These are phyloP conservation scores for Bombus haemorrhoidalis DNA, from an alignment of 1,140 invertebrate species.

Conservation along the genomic window DNA sequence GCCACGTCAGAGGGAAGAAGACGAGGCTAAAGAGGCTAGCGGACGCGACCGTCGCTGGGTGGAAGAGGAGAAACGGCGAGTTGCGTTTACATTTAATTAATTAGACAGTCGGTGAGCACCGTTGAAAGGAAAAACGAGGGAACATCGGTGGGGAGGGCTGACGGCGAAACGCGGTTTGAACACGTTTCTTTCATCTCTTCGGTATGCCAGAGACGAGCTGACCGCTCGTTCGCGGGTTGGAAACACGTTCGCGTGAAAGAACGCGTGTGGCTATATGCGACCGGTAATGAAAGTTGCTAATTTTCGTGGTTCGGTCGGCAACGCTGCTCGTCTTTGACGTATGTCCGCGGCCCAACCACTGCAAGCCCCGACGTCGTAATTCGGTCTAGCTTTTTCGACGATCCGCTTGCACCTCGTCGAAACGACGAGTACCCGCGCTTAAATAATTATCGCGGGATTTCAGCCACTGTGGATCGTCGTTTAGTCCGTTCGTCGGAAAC, in stretches of 20 bases:
- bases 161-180: slow-evolving; percentile 37
- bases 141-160: not conserved
- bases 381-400: slow-evolving; percentile 1
- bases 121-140: slow-evolving; percentile 39
- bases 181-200: slow-evolving; percentile 49
- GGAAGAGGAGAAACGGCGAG: not conserved
- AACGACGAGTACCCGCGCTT: not conserved
- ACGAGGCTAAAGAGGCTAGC: not conserved
- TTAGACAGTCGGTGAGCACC: slow-evolving; percentile 49
- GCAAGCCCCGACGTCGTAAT: not conserved
- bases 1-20: not conserved
- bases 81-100: slow-evolving; percentile 70
- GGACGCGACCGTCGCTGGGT: not conserved
- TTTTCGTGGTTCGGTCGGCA: slow-evolving; percentile 16
- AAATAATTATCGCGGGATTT: slow-evolving; percentile 9
- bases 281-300: slow-evolving; percentile 5
- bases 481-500: not conserved
- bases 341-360: too few species aligned
- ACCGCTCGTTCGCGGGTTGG: slow-evolving; percentile 17
- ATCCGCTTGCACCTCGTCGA: not conserved
- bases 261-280: not conserved
- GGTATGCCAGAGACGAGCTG: not conserved
- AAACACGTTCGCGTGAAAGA: slow-evolving; percentile 12
- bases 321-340: slow-evolving; percentile 3
- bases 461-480: not conserved